Percentiles rank a stretch among this genome's conserved stretches.
Conservation (phyloP, 2,113 vertebrate species). For the Labeo rohita region DNA sequence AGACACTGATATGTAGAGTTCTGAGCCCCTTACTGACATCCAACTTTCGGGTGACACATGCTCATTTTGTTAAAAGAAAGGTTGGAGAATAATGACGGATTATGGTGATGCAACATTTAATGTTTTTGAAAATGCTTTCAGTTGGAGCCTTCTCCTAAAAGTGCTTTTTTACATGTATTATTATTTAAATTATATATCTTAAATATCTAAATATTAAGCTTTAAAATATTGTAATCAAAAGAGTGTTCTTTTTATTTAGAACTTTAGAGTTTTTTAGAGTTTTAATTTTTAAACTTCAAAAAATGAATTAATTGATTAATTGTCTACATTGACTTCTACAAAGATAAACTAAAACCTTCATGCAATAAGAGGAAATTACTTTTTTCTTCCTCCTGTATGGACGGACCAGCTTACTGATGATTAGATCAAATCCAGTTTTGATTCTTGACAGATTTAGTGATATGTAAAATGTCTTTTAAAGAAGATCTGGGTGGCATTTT, state of each 20-base stretch:
- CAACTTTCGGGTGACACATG: neutral
- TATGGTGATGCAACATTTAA: neutral
- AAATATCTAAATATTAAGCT: neutral
- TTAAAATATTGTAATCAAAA: neutral
- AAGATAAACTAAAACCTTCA: neutral
- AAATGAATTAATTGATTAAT: too few species aligned
- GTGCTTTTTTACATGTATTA: neutral
- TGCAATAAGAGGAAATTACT: neutral
- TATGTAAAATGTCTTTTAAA: conserved; percentile 38
- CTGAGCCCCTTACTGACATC: neutral
- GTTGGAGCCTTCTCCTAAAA: neutral
- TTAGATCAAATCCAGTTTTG: neutral
- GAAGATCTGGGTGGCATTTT: conserved; percentile 48
- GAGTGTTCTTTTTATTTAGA: neutral
- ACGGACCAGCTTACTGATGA: conserved; percentile 6
- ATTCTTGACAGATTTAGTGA: conserved; percentile 23
- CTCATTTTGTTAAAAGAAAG: neutral
- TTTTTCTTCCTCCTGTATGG: neutral
- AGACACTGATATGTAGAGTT: conserved; percentile 35
- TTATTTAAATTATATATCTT: neutral
- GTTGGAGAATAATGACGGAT: neutral
- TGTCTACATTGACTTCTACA: neutral
- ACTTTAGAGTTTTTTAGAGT: too few species aligned
- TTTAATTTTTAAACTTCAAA: too few species aligned
- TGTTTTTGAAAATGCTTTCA: neutral